Evolutionary conservation across 2,888 invertebrate genomes (phyloP), one percentile per base, ranked within the genome.

Genomic region (Agrilus mali): DNA sequence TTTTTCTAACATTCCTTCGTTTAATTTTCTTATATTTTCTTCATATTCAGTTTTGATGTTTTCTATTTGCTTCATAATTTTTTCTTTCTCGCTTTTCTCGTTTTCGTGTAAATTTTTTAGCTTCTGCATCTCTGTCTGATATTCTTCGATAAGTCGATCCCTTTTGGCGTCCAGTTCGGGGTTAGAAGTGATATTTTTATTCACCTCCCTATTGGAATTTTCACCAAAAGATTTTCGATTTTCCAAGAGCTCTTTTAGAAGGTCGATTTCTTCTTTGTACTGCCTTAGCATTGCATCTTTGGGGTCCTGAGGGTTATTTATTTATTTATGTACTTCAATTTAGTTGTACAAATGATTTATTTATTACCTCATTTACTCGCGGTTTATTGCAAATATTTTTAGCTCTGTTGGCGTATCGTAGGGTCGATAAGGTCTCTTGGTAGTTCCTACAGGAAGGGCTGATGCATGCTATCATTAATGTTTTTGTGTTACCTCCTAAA

Each of bases 331-430:
- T 37, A 15, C 22, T 17, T 40, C n/a, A n/a, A n/a, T n/a, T n/a
- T n/a, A n/a, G n/a, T n/a, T n/a, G n/a, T n/a, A n/a, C n/a, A n/a
- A n/a, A n/a, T n/a, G n/a, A n/a, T 12, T 17, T 33, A 40, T 10
- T 12, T 17, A 6, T 40, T 42, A 64, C 63, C 64, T 92, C 87
- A 63, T 90, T 90, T 16, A 90, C 80, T 58, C 76, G 77, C 0
- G 88, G 89, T 55, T 82, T 80, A 62, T 90, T 90, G 58, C 83
- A 79, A 49, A 90, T 90, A 60, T 86, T 87, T 64, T 90, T 86
- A 6, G 89, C 89, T 44, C 87, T 69, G 54, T 86, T 86, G 0
- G 89, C 89, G 63, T 89, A 90, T 37, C 87, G 69, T 14, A 89
- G 65, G 0, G 89, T 89, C 13, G 82, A 86, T 13, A 90, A 64